phyloP scores from a whole-genome alignment of 2,888 invertebrate genomes.

The Laspeyria flexula region DNA sequence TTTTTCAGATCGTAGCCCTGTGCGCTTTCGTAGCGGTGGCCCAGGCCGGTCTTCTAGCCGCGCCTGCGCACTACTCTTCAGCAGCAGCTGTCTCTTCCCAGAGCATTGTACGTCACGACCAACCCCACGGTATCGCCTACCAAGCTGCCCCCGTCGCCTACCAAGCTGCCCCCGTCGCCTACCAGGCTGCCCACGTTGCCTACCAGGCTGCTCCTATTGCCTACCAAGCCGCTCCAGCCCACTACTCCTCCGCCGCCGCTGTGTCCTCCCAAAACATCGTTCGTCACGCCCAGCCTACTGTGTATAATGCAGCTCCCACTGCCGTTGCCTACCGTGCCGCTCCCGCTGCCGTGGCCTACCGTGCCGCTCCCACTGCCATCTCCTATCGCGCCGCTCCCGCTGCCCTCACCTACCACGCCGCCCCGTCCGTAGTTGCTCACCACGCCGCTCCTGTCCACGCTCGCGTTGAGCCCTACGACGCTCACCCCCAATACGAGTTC shows the following conservation, averaged over 20 bases:
- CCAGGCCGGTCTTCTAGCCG: slow-evolving; percentile 25
- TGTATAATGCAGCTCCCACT: too few species aligned
- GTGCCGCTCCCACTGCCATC: slow-evolving; percentile 47
- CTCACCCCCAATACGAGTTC: slow-evolving; percentile 73
- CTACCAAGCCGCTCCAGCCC: slow-evolving; percentile 53
- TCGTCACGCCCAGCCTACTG: slow-evolving; percentile 4
- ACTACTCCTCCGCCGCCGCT: slow-evolving; percentile 60
- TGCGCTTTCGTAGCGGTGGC: slow-evolving; percentile 12
- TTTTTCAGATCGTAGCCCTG: slow-evolving; percentile 48
- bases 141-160: slow-evolving; percentile 35
- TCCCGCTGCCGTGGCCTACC: slow-evolving; percentile 34
- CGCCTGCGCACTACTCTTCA: slow-evolving; percentile 64
- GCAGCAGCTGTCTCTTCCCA: slow-evolving; percentile 62
- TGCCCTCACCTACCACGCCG: slow-evolving; percentile 40
- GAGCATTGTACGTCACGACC: slow-evolving; percentile 63
- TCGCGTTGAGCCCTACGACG: slow-evolving; percentile 27
- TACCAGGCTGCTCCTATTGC: slow-evolving; percentile 54
- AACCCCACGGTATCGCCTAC: slow-evolving; percentile 43
- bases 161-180: slow-evolving; percentile 40
- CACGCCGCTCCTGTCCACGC: slow-evolving; percentile 48
- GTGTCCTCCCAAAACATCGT: slow-evolving; percentile 57
- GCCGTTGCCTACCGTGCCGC: slow-evolving; percentile 21
- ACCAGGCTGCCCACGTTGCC: slow-evolving; percentile 38
- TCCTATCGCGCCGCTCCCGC: slow-evolving; percentile 31
- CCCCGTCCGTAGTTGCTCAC: slow-evolving; percentile 18